Conservation (phyloP, 2,113 vertebrate species). For the Lophura nycthemera region DNA sequence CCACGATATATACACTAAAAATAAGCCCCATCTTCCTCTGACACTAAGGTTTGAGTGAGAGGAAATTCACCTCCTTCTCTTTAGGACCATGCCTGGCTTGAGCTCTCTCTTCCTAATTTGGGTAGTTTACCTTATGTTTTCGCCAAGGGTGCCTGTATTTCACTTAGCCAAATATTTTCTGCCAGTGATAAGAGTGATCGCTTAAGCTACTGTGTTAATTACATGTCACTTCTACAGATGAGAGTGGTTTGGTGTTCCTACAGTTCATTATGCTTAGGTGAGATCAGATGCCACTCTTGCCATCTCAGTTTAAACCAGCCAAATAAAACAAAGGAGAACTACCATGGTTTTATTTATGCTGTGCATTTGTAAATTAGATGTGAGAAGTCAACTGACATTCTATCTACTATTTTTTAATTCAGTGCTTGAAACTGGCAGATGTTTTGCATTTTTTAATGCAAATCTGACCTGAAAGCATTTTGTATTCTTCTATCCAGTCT, state of each 20-base stretch:
- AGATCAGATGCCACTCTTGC: neutral
- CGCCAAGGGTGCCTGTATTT: neutral
- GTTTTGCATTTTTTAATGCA: neutral
- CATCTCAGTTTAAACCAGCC: neutral
- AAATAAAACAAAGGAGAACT: neutral
- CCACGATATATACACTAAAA: rapidly evolving
- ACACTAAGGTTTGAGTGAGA: rapidly evolving
- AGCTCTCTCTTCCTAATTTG: neutral
- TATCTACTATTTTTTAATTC: neutral
- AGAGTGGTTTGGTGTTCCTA: neutral
- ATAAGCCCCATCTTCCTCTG: rapidly evolving
- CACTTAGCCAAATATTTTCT: neutral
- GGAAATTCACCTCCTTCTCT: neutral
- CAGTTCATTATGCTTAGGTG: neutral
- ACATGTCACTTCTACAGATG: neutral
- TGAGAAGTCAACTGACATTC: neutral
- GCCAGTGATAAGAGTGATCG: neutral
- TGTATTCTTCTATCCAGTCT: neutral
- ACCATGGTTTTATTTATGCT: rapidly evolving
- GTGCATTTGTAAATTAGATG: neutral
- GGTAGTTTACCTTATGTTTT: neutral
- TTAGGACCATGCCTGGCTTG: neutral
- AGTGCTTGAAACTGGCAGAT: neutral
- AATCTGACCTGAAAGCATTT: neutral
- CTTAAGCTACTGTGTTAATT: neutral